Evolutionary conservation across 1,140 invertebrate genomes (phyloP).

Genomic region (Onthophagus taurus): DNA sequence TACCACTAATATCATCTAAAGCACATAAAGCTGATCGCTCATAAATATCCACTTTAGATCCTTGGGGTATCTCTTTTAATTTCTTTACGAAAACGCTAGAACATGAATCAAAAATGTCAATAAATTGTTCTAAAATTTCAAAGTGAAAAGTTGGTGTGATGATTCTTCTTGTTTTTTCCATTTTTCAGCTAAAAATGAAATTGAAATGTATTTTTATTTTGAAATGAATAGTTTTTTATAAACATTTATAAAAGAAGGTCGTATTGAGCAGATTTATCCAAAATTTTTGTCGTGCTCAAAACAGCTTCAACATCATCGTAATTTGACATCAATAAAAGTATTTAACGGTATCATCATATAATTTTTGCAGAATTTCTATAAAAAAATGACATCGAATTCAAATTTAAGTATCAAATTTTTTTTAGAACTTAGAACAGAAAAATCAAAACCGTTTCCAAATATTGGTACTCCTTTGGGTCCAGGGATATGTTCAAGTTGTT

Average conservation of each 20-base stretch:
- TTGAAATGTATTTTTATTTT: not conserved
- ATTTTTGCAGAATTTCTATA: too few species aligned
- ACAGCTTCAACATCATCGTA: slow-evolving; percentile 2
- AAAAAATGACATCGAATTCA: too few species aligned
- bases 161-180: slow-evolving; percentile 71
- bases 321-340: not conserved
- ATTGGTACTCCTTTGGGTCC: too few species aligned
- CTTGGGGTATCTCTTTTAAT: slow-evolving; percentile 37
- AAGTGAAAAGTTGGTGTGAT: slow-evolving; percentile 84
- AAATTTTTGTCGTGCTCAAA: slow-evolving; percentile 7
- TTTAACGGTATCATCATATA: too few species aligned
- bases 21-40: slow-evolving; percentile 55
- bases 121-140: slow-evolving; percentile 71
- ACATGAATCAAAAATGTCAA: slow-evolving; percentile 43
- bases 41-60: slow-evolving; percentile 46
- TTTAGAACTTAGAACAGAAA: too few species aligned
- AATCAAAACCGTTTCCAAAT: too few species aligned
- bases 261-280: slow-evolving; percentile 12
- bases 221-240: not conserved
- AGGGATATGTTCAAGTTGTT: too few species aligned
- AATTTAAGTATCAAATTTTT: too few species aligned
- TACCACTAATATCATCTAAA: slow-evolving; percentile 66
- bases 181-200: slow-evolving; percentile 42
- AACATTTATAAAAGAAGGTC: slow-evolving; percentile 7
- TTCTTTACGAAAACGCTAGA: slow-evolving; percentile 43